phyloP scores from a whole-genome alignment of 2,888 invertebrate species.

The Phyllotreta striolata region DNA sequence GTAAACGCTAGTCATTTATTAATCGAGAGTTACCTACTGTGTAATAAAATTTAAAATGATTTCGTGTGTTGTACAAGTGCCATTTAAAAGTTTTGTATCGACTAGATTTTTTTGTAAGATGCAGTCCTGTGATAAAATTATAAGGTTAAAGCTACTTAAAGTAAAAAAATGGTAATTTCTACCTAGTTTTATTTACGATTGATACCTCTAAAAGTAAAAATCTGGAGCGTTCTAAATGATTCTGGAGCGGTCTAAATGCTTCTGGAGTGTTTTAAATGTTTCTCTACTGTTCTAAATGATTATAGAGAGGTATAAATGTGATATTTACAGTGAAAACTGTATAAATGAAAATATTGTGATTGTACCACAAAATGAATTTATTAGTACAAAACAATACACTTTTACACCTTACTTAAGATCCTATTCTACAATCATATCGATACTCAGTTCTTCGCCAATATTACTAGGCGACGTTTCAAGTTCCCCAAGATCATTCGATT shows the following conservation, averaged over 20 bases:
- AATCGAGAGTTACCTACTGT: slow-evolving; percentile 36
- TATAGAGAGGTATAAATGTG: no score
- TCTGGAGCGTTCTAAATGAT: no score
- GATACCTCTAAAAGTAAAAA: no score
- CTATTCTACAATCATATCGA: slow-evolving; percentile 69
- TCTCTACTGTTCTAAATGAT: neutral
- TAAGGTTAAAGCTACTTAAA: slow-evolving; percentile 53
- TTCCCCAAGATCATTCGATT: slow-evolving; percentile 79
- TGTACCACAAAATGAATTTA: no score
- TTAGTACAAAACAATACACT: no score
- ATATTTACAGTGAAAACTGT: no score
- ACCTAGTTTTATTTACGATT: slow-evolving; percentile 27
- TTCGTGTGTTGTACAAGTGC: slow-evolving; percentile 34
- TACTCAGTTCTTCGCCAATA: slow-evolving; percentile 78
- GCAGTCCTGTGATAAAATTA: slow-evolving; percentile 57
- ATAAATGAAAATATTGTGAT: no score
- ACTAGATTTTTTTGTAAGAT: slow-evolving; percentile 52
- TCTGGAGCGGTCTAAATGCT: no score
- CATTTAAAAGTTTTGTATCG: slow-evolving; percentile 44
- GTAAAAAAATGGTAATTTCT: slow-evolving; percentile 28
- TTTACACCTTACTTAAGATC: slow-evolving; percentile 26
- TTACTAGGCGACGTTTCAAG: slow-evolving; percentile 86
- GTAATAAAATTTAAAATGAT: slow-evolving; percentile 47
- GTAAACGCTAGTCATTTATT: slow-evolving; percentile 41
- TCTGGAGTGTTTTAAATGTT: no score